These are phyloP conservation scores for Asbolus verrucosus DNA, from an alignment of 1,140 invertebrate species.

Conservation along the genomic window DNA sequence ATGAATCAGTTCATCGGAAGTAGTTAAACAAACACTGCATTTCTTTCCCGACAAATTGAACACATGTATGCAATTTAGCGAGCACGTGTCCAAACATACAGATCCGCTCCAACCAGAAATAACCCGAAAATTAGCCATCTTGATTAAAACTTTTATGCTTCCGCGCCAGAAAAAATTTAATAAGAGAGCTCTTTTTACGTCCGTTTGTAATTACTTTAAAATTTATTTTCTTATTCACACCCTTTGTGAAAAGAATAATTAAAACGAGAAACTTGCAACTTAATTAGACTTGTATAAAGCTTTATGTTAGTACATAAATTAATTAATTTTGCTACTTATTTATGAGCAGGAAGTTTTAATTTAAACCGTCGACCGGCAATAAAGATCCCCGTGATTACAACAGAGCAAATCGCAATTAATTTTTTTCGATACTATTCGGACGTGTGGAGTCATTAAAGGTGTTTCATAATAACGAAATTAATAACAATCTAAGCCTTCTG, in stretches of 20 bases:
- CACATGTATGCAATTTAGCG: too few relatives aligned
- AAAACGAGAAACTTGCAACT: constrained; percentile 51
- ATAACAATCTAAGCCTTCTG: constrained; percentile 18
- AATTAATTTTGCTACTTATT: constrained; percentile 52
- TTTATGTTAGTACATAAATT: constrained; percentile 45
- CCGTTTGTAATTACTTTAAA: constrained; percentile 1
- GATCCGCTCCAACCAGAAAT: too few relatives aligned
- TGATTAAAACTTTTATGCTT: too few relatives aligned
- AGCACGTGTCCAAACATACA: too few relatives aligned
- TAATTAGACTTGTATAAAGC: constrained; percentile 43
- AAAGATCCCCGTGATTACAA: constrained; percentile 25
- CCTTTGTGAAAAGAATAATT: constrained; percentile 44
- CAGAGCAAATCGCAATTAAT: constrained; percentile 40
- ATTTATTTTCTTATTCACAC: constrained; percentile 36
- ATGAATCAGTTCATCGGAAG: too few relatives aligned
- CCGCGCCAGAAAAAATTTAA: too few relatives aligned
- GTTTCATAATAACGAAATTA: constrained; percentile 9
- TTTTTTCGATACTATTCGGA: constrained; percentile 11
- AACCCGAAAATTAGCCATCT: too few relatives aligned
- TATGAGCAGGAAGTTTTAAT: constrained; percentile 49
- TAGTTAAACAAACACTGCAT: too few relatives aligned
- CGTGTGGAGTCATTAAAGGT: constrained; percentile 19
- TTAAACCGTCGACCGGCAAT: constrained; percentile 20
- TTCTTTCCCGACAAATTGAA: too few relatives aligned
- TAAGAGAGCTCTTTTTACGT: neutral